A percentile compares a stretch with the other conserved stretches of the same genome.
Conservation (phyloP, 1,140 invertebrate genomes). For the Meteorus sp. region DNA sequence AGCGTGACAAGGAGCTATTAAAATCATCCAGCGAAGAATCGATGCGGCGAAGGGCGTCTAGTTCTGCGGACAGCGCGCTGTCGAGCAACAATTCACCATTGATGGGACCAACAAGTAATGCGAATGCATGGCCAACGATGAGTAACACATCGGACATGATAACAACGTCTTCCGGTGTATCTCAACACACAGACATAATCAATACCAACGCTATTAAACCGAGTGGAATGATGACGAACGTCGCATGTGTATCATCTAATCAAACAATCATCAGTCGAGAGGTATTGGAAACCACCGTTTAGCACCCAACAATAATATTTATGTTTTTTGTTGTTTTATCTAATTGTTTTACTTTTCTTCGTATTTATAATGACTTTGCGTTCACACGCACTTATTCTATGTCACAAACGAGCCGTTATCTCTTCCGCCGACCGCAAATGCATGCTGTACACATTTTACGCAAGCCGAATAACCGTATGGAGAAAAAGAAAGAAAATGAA, state of each 20-base stretch:
- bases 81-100: conserved; percentile 58
- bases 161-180: conserved; percentile 37
- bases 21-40: conserved; percentile 68
- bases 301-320: conserved; percentile 31
- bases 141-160: conserved; percentile 40
- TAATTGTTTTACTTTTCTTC: conserved; percentile 5
- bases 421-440: conserved; percentile 1
- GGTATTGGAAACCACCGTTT: conserved; percentile 68
- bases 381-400: conserved; percentile 3
- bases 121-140: conserved; percentile 48
- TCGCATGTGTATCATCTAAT: conserved; percentile 47
- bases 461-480: background rate
- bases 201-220: conserved; percentile 41
- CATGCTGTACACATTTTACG: conserved; percentile 13
- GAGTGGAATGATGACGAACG: conserved; percentile 44
- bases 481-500: background rate
- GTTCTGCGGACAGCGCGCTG: conserved; percentile 64
- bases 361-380: background rate
- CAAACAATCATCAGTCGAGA: conserved; percentile 61
- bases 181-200: conserved; percentile 43
- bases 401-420: background rate
- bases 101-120: conserved; percentile 49
- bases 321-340: conserved; percentile 11
- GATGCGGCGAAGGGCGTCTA: conserved; percentile 64
- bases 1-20: conserved; percentile 63